Evolutionary conservation across 2,113 vertebrate genomes (phyloP).

Genomic region (Myiagra hebetior): DNA sequence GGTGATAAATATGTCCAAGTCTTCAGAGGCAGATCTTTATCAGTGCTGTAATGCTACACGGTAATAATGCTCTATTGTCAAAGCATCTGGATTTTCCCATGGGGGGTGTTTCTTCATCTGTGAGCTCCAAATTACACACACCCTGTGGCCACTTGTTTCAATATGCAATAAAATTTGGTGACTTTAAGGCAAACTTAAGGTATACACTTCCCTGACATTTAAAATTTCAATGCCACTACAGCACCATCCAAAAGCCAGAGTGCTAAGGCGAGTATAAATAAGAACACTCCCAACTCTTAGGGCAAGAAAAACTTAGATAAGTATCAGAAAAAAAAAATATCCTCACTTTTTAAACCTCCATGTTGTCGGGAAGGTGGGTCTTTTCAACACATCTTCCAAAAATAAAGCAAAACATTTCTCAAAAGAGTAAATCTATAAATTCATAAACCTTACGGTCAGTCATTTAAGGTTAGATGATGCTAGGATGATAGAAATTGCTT

Average conservation of each 20-base stretch:
- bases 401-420: neutral
- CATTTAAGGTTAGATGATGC: neutral
- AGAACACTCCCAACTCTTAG: neutral
- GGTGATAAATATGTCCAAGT: conserved; percentile 23
- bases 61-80: neutral
- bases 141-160: neutral
- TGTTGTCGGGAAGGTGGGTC: neutral
- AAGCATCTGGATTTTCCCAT: neutral
- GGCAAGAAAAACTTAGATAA: neutral
- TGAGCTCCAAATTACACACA: neutral
- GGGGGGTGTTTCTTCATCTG: neutral
- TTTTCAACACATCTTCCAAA: neutral
- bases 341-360: neutral
- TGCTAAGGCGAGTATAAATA: neutral
- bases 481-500: neutral
- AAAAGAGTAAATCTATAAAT: neutral
- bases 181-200: neutral
- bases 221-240: neutral
- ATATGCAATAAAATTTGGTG: neutral
- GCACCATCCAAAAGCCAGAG: neutral
- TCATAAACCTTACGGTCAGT: neutral
- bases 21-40: conserved; percentile 9
- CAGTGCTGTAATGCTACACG: neutral
- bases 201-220: neutral
- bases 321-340: neutral